A percentile compares a stretch with the other conserved stretches of the same genome.
Evolutionary conservation across 2,888 invertebrate species (phyloP).

Genomic region (Agrypnus murinus): DNA sequence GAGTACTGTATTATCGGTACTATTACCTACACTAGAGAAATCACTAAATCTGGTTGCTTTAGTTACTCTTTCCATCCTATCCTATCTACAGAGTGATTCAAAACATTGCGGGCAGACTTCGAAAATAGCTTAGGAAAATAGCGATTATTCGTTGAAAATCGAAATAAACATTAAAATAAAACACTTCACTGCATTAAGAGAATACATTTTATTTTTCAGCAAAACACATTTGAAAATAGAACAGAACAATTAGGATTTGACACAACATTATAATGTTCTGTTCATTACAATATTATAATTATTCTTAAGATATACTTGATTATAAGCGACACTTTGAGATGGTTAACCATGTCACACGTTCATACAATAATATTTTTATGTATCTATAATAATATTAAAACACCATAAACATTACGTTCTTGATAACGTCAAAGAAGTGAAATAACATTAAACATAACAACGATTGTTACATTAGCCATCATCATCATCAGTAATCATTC

Average conservation of each 20-base stretch:
- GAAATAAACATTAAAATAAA: conserved; percentile 31
- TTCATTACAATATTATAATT: conserved; percentile 40
- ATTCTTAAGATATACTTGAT: conserved; percentile 32
- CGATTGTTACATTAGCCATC: conserved; percentile 54
- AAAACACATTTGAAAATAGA: conserved; percentile 60
- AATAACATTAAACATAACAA: conserved; percentile 48
- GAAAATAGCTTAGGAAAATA: too few relatives aligned
- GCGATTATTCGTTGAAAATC: too few relatives aligned
- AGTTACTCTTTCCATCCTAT: too few relatives aligned
- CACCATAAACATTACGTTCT: conserved; percentile 51
- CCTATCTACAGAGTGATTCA: too few relatives aligned
- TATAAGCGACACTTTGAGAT: conserved; percentile 58
- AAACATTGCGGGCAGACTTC: too few relatives aligned
- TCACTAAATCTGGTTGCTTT: too few relatives aligned
- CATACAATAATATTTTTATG: conserved; percentile 43
- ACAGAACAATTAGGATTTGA: conserved; percentile 54
- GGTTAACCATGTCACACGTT: conserved; percentile 63
- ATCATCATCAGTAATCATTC: conserved; percentile 57
- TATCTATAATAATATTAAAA: conserved; percentile 54
- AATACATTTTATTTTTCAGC: conserved; percentile 67
- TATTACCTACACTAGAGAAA: too few relatives aligned
- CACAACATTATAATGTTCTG: conserved; percentile 48
- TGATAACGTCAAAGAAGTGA: conserved; percentile 46
- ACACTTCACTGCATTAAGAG: conserved; percentile 65
- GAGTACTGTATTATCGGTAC: too few relatives aligned